These are phyloP conservation scores for Hyposmocoma kahamanoa DNA, from an alignment of 1,140 invertebrate species.

Conservation along the genomic window DNA sequence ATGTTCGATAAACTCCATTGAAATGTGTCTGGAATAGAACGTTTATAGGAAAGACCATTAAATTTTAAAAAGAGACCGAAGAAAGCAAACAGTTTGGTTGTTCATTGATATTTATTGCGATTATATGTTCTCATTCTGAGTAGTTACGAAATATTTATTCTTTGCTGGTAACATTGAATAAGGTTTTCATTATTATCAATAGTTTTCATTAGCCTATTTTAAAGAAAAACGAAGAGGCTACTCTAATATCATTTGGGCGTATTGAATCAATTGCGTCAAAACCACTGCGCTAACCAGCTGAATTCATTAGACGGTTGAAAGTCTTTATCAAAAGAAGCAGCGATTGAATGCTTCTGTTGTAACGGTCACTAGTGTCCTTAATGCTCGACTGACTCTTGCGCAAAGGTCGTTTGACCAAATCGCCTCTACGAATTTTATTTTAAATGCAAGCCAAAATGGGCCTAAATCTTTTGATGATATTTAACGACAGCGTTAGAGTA, in stretches of 20 bases:
- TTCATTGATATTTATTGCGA: background rate
- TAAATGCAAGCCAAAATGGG: constrained; percentile 17
- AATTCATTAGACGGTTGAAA: constrained; percentile 10
- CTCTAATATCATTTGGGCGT: constrained; percentile 11
- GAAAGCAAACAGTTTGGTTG: too few species aligned
- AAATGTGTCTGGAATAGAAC: background rate
- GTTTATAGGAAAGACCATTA: constrained; percentile 3
- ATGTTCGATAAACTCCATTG: constrained; percentile 12
- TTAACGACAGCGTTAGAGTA: constrained; percentile 10
- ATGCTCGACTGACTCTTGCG: constrained; percentile 44
- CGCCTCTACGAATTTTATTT: constrained; percentile 28
- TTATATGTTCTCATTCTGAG: background rate
- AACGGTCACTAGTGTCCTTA: constrained; percentile 40
- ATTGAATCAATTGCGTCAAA: constrained; percentile 7
- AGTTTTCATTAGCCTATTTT: too few species aligned
- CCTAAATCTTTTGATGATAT: constrained; percentile 13
- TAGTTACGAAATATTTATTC: background rate
- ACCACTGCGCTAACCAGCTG: constrained; percentile 8
- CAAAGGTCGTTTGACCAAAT: constrained; percentile 44
- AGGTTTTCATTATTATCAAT: too few species aligned
- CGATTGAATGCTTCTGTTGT: constrained; percentile 29
- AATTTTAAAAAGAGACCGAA: background rate
- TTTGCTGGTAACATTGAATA: too few species aligned
- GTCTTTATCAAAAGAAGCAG: constrained; percentile 13
- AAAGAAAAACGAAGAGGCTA: too few species aligned